These are phyloP conservation scores for Cnemophilus loriae DNA, from an alignment of 2,113 vertebrate genomes.

Conservation along the genomic window DNA sequence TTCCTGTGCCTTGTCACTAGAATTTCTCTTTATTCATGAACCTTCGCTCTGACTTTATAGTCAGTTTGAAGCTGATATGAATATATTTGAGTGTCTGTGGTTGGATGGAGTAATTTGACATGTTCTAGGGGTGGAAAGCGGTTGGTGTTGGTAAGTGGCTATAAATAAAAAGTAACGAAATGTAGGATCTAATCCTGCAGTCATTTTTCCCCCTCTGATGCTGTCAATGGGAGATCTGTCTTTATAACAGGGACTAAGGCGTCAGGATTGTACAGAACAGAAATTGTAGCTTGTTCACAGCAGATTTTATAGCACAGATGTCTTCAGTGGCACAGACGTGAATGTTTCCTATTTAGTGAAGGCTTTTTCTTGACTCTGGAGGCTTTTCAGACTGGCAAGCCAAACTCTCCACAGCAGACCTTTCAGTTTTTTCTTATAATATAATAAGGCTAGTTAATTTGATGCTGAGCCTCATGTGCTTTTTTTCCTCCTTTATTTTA, in stretches of 20 bases:
- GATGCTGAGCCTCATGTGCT: background rate
- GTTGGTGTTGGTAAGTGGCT: background rate
- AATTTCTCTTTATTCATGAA: background rate
- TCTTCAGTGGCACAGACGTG: background rate
- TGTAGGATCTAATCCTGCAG: background rate
- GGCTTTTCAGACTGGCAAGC: background rate
- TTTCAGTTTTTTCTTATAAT: background rate
- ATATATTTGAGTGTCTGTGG: background rate
- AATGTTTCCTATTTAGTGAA: background rate
- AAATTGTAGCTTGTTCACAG: background rate
- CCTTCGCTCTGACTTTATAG: background rate
- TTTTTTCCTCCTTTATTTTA: background rate
- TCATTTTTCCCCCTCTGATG: background rate
- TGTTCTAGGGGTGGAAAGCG: background rate
- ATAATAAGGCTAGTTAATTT: background rate
- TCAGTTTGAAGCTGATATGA: background rate
- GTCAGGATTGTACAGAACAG: background rate
- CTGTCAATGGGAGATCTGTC: background rate
- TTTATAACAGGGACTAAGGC: background rate
- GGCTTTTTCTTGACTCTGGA: background rate
- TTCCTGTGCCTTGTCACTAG: background rate
- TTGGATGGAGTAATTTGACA: background rate
- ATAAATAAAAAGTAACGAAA: background rate
- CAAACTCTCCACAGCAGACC: background rate
- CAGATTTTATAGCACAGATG: conserved; percentile 1